Base-by-base conservation (phyloP, 2,888 invertebrate genomes). In the Heliconius erato region DNA sequence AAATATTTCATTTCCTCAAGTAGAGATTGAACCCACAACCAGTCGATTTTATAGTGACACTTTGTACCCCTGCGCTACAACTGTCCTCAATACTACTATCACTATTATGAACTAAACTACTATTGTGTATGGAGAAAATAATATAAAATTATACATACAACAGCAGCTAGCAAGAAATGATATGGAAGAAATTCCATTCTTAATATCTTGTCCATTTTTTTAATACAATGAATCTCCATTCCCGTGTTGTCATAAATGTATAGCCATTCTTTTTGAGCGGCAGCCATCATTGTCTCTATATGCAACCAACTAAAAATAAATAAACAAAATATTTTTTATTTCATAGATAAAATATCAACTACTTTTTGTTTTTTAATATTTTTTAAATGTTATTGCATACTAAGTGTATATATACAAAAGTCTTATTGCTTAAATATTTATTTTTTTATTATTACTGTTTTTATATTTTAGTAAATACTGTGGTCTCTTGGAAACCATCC, bases 231-330 rank as follows among this genome's bases (percentile, higher is more conserved):
- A 80, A 99, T 91, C 93, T 99, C 99, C 71, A 98, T 98, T n/a
- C 99, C 99, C 89, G 98, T 97, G 89, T 99, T 99, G 91, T 99
- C 99, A 91, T 99, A 99, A 86, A 99, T 98, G 89, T 99, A 98
- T 0, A 99, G 97, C 99, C 99, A 99, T 87, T 98, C 97, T 90
- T 99, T 99, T 92, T 99, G 99, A 0, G 99, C 99, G 7, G 98
- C 98, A 0, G 99, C 99, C 93, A 98, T 98, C 99, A 99, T 99
- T 12, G 98, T 99, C 94, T 99, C 99, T 74, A 98, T 96, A 92
- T 99, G 99, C 32, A 99, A 94, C 98, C 98, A 99, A 87, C 97
- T 97, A 89, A 49, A 93, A 93, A 54, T 44, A 65, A 44, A 40
- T 7, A 72, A 40, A 72, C 6, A 44, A 26, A 14, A 26, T n/a